Conservation (phyloP, 2,888 invertebrate species). For the Papilio gigon region DNA sequence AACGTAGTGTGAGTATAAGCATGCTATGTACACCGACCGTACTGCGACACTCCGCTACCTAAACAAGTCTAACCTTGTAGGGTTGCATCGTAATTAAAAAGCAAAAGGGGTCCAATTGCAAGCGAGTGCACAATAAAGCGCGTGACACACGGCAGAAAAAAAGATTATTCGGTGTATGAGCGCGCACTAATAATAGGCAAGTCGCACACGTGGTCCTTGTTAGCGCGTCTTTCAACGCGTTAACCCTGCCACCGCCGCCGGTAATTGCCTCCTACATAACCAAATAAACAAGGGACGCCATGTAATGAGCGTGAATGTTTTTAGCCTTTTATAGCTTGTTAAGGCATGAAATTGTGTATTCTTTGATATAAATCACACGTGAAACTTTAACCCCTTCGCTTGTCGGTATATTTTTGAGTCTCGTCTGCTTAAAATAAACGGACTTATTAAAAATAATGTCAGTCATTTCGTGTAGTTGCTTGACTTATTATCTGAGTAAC, state of each 20-base stretch:
- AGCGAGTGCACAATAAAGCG: constrained; percentile 24
- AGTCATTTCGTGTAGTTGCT: neutral
- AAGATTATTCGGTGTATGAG: constrained; percentile 24
- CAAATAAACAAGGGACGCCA: constrained; percentile 53
- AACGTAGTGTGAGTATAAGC: too few species aligned
- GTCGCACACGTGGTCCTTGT: constrained; percentile 46
- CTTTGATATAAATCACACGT: constrained; percentile 38
- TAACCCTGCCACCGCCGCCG: constrained; percentile 55
- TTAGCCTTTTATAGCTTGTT: constrained; percentile 46
- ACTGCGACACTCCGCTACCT: neutral
- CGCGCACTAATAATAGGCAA: constrained; percentile 36
- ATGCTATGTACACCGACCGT: neutral
- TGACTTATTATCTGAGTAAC: constrained; percentile 6
- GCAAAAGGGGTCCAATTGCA: constrained; percentile 34
- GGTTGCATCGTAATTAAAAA: constrained; percentile 32
- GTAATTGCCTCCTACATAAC: constrained; percentile 67
- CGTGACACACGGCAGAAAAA: constrained; percentile 19
- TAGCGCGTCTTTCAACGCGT: constrained; percentile 64
- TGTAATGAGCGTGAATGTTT: constrained; percentile 48
- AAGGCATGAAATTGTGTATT: constrained; percentile 42
- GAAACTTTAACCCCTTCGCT: constrained; percentile 25
- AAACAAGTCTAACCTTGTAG: constrained; percentile 13
- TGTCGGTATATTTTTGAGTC: constrained; percentile 37
- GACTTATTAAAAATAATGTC: constrained; percentile 13
- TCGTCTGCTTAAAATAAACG: neutral